Base-by-base conservation (phyloP, 2,113 vertebrate species). In the Salvelinus namaycush region DNA sequence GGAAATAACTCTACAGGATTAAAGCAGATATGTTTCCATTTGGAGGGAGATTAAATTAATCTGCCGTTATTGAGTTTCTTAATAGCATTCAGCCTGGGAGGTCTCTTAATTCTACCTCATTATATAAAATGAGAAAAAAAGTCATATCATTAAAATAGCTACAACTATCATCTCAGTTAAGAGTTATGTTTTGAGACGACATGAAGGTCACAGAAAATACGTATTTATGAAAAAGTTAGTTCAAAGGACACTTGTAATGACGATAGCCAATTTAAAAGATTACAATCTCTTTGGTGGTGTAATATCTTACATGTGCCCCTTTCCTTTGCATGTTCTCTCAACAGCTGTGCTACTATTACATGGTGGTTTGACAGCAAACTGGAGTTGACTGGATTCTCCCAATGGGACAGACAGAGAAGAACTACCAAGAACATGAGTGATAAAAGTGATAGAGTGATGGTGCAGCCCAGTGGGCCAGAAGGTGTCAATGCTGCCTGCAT, bases 41-140 rank as follows among this genome's bases (percentile, higher is more conserved):
- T 75, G 26, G 57, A 76, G 76, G 59, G 67, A 86, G 83, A 89
- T 91, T 87, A 87, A 81, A 78, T 80, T 73, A 89, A 91, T 92
- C 86, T 88, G 54, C 76, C 72, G 73, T 85, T 84, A 90, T 83
- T 86, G 80, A 88, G 79, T 73, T 79, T 66, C 74, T 82, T 89
- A 85, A 89, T 89, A 75, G 80, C 51, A 74, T 80, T 81, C 78
- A 68, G 62, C 8, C 2, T 73, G 64, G 44, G 49, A 75, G 80
- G 81, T 86, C 77, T 85, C 80, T 81, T 78, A 81, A 84, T 62
- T 65, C 83, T 83, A 72, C 75, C 81, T 87, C 84, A 91, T 88
- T 83, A 87, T 86, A 89, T 80, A 71, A 83, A 77, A 71, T 76
- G 77, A 73, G 76, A 60, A 73, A 68, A 64, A 60, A 24, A 11